Evolutionary conservation across 2,888 invertebrate genomes (phyloP).

Genomic region (Nephrotoma flavescens): DNA sequence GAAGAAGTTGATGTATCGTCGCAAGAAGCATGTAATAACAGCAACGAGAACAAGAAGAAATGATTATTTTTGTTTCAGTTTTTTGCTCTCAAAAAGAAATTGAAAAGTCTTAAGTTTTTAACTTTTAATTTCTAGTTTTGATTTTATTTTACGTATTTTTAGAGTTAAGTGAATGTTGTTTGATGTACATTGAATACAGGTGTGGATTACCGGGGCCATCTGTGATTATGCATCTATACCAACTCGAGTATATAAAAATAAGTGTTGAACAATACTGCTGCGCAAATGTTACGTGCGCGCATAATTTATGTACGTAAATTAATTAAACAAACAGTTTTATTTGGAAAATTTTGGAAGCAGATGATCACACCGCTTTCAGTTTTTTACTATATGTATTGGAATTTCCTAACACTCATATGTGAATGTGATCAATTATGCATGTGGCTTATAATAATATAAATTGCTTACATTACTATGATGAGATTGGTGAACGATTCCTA

Average conservation of each 20-base stretch:
- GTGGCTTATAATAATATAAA: not conserved
- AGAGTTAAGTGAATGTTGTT: not conserved
- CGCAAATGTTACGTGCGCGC: not conserved
- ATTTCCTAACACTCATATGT: not conserved
- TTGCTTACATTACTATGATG: not conserved
- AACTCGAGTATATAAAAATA: not conserved
- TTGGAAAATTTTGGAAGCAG: not conserved
- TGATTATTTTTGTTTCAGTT: not conserved
- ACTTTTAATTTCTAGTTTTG: not conserved
- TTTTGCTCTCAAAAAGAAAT: not conserved
- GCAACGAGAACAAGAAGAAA: not conserved
- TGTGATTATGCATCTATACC: not conserved
- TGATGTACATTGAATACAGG: not conserved
- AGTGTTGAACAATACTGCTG: not conserved
- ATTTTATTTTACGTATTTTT: not conserved
- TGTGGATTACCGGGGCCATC: not conserved
- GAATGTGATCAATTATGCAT: not conserved
- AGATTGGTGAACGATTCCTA: not conserved
- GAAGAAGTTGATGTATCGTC: not conserved
- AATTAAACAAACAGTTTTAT: not conserved
- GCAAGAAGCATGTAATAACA: not conserved
- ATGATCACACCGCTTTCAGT: not conserved
- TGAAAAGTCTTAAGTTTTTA: not conserved
- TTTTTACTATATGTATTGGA: not conserved
- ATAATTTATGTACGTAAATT: not conserved